A percentile compares a stretch with the other conserved stretches of the same genome.
phyloP scores from a whole-genome alignment of 1,140 invertebrate species.

The Megathymus violae region DNA sequence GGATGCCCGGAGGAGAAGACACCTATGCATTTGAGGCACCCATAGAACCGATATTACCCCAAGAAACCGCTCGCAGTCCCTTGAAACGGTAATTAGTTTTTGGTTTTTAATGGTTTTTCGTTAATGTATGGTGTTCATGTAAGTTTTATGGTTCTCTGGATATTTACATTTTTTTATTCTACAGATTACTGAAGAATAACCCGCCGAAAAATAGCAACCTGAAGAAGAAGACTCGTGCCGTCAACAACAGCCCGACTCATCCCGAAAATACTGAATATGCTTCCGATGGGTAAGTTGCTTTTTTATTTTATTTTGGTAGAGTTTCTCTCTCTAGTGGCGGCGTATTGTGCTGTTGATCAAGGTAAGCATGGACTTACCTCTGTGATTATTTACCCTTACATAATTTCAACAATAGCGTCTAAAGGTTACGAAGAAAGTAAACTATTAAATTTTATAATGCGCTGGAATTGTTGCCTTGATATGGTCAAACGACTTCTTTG shows the following conservation, averaged over 20 bases:
- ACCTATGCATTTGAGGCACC: conserved; percentile 58
- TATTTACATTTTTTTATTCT: conserved; percentile 12
- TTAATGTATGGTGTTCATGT: neutral
- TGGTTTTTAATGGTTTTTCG: too few species aligned
- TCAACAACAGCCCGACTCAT: conserved; percentile 61
- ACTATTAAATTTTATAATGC: too few species aligned
- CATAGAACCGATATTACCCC: conserved; percentile 46
- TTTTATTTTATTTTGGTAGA: neutral
- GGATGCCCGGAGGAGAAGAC: conserved; percentile 68
- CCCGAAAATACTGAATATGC: conserved; percentile 68
- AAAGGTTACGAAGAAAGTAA: too few species aligned
- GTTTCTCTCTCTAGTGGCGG: too few species aligned
- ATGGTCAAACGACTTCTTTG: too few species aligned
- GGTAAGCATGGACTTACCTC: too few species aligned
- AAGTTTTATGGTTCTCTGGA: neutral
- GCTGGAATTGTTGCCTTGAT: neutral
- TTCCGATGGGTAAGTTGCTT: conserved; percentile 59
- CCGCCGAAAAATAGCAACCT: conserved; percentile 61
- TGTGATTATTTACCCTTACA: neutral
- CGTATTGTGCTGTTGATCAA: neutral
- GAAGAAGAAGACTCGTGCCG: conserved; percentile 66
- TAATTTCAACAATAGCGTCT: too few species aligned
- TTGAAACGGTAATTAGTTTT: conserved; percentile 59
- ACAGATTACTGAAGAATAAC: conserved; percentile 68
- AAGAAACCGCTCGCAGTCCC: conserved; percentile 64